Percentiles rank a stretch among this genome's conserved stretches.
Conservation (phyloP, 2,113 vertebrate species). For the Anser cygnoides region DNA sequence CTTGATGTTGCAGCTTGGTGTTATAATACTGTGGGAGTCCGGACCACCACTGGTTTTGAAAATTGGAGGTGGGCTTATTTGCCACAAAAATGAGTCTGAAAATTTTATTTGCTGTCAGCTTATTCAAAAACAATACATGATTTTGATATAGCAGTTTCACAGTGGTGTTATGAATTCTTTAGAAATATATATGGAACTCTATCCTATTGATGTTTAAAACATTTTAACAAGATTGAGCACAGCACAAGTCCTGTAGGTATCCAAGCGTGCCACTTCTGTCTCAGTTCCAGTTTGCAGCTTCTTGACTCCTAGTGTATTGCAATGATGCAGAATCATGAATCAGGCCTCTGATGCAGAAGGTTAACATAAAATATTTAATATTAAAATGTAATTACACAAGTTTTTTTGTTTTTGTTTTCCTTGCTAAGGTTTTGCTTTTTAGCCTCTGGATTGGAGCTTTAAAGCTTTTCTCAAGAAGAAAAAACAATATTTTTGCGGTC, state of each 20-base stretch:
- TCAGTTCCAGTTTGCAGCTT: background rate
- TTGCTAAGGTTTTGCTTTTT: background rate
- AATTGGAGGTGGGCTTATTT: background rate
- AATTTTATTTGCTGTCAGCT: background rate
- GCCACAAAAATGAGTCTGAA: background rate
- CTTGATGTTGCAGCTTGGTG: background rate
- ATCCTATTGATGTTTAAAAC: background rate
- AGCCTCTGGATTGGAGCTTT: background rate
- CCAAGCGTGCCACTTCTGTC: background rate
- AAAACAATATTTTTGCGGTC: background rate
- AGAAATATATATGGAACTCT: background rate
- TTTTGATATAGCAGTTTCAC: background rate
- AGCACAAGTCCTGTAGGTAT: accelerated
- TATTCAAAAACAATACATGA: background rate
- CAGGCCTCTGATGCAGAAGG: background rate
- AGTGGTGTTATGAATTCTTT: background rate
- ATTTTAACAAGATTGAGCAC: background rate
- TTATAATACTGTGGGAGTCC: background rate
- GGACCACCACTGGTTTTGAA: background rate
- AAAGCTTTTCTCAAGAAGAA: background rate
- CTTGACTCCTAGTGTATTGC: background rate
- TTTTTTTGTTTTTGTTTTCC: background rate
- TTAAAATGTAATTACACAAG: background rate
- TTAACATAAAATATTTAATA: background rate
- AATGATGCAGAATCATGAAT: background rate